Conservation (phyloP, 2,888 invertebrate genomes). For the Chalcosyrphus nemorum region DNA sequence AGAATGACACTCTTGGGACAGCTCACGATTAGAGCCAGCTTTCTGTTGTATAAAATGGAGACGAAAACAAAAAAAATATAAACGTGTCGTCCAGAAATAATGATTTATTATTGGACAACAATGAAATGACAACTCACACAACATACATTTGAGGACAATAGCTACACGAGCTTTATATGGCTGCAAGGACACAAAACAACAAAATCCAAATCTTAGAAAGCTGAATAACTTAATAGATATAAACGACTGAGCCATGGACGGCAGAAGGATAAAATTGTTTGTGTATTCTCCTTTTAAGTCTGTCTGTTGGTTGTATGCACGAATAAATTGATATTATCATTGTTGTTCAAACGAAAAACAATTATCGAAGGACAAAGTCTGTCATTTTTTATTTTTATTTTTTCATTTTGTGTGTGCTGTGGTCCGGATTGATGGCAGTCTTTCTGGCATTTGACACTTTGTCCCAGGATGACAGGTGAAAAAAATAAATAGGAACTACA, state of each 20-base stretch:
- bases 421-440: conserved; percentile 26
- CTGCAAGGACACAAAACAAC: not conserved
- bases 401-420: not conserved
- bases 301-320: not conserved
- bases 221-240: conserved; percentile 32
- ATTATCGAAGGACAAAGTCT: conserved; percentile 48
- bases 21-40: conserved; percentile 4
- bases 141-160: not conserved
- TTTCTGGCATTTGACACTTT: conserved; percentile 45
- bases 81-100: conserved; percentile 45
- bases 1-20: not conserved
- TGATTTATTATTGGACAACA: conserved; percentile 49
- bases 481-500: no score
- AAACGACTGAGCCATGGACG: conserved; percentile 29
- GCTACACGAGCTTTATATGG: not conserved
- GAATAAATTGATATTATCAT: conserved; percentile 49
- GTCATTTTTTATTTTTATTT: not conserved
- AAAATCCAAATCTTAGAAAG: conserved; percentile 12
- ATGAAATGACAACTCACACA: conserved; percentile 41
- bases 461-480: conserved; percentile 44
- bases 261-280: conserved; percentile 24
- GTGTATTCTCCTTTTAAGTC: not conserved
- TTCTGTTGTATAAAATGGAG: not conserved
- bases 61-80: conserved; percentile 1
- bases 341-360: conserved; percentile 55